Conservation (phyloP, 2,797 vertebrate species). For the Podarcis lilfordi region DNA sequence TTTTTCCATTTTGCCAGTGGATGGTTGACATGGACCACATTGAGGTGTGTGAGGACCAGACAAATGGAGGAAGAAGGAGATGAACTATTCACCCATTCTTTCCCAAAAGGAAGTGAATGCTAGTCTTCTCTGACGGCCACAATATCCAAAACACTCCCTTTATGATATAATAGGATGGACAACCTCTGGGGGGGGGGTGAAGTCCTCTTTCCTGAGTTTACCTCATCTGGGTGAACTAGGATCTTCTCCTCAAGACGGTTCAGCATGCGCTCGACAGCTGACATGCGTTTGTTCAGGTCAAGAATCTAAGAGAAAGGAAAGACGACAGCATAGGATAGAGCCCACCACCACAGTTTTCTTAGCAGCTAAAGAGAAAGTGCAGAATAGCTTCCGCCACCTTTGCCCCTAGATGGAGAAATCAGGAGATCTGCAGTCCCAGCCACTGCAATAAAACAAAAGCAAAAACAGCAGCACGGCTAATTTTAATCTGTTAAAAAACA, state of each 20-base stretch:
- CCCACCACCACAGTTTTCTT: slow-evolving; percentile 26
- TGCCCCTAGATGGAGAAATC: slow-evolving; percentile 15
- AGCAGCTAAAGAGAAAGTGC: slow-evolving; percentile 4
- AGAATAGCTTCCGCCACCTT: not conserved
- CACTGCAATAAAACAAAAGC: accelerated
- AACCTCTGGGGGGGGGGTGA: not conserved
- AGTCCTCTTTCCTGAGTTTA: slow-evolving; percentile 45
- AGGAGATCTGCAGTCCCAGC: not conserved
- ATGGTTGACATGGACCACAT: not conserved
- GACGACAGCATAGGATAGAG: slow-evolving; percentile 20
- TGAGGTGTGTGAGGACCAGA: not conserved
- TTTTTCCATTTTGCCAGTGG: not conserved
- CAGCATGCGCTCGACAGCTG: slow-evolving; percentile 82
- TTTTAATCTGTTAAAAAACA: not conserved
- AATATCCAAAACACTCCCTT: not conserved
- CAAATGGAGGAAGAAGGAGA: not conserved
- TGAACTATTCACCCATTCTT: not conserved
- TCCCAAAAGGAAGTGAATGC: not conserved
- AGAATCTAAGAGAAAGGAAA: slow-evolving; percentile 78
- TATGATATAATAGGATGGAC: not conserved
- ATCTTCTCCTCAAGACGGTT: slow-evolving; percentile 87
- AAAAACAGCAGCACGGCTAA: not conserved
- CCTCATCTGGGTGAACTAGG: slow-evolving; percentile 76
- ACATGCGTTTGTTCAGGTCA: slow-evolving; percentile 85
- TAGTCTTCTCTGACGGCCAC: not conserved